Base-by-base conservation (phyloP, 2,797 vertebrate genomes). In the Gymnoscopelus braueri region DNA sequence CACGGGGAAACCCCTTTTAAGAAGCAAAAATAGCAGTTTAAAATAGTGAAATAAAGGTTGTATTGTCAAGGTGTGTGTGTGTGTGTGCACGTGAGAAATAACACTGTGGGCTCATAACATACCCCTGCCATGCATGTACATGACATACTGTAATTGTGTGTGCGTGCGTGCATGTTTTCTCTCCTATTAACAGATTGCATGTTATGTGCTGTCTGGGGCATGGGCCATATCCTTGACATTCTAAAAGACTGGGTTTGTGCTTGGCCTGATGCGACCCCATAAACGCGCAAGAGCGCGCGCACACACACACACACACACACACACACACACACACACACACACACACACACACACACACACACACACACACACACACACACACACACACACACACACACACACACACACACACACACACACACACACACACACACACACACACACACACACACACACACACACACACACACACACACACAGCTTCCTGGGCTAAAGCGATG, bases 1-100 rank as follows among this genome's bases (percentile, higher is more conserved):
- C 51, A 14, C 1, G 64, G 86, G 88, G 84, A 88, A 89, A 61
- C 86, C 86, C 88, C 86, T 85, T 89, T 87, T 76, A 87, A 87
- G 74, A 65, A 72, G 56, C 75, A 71, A 87, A 89, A 78, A 81
- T 82, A 77, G 69, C 83, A 72, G 81, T 85, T 80, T 58, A 48
- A 86, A 87, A 60, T 60, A 60, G 15, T 19, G 35, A 47, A 19
- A 90, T 77, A 90, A 89, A 88, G 89, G 53, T 68, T 69, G 65
- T 74, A 88, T 91, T 89, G 89, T 92, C 52, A 60, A 83, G 65
- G 72, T 79, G 80, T 82, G 75, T 78, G 77, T 78, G 72, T 74
- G 59, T 47, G 60, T 23, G 60, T 62, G 47, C n/a, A n/a, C n/a
- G 77, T 78, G 74, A 79, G 80, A 77, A 78, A 87, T 78, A 79